These are phyloP conservation scores for Euplagia quadripunctaria DNA, from an alignment of 2,888 invertebrate genomes.

Conservation along the genomic window DNA sequence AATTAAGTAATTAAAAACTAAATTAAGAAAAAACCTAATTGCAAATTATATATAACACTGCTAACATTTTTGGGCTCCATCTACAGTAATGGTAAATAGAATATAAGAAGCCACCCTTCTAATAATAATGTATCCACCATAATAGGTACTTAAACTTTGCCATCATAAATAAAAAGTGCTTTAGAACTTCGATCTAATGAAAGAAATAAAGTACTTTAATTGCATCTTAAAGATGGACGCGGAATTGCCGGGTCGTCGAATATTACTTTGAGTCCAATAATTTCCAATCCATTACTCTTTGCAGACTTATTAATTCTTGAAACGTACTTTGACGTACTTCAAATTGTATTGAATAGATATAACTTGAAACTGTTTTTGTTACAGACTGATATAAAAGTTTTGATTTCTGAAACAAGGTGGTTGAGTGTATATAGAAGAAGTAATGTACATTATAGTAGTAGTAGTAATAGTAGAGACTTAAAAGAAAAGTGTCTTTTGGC, in stretches of 20 bases:
- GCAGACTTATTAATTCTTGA: slow-evolving; percentile 57
- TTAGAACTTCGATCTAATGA: slow-evolving; percentile 69
- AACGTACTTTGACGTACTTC: slow-evolving; percentile 43
- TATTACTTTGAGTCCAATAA: slow-evolving; percentile 53
- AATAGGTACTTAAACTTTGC: slow-evolving; percentile 55
- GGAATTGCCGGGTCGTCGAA: slow-evolving; percentile 44
- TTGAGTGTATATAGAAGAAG: not conserved
- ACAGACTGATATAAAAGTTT: slow-evolving; percentile 10
- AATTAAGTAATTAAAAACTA: not conserved
- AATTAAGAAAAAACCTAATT: not conserved
- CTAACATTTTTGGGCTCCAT: no score
- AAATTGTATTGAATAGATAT: slow-evolving; percentile 44
- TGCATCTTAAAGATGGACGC: slow-evolving; percentile 69
- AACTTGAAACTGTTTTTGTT: slow-evolving; percentile 29
- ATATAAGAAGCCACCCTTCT: slow-evolving; percentile 38
- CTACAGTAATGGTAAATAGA: slow-evolving; percentile 13
- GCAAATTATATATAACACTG: not conserved
- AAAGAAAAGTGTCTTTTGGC: not conserved
- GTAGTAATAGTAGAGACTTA: not conserved
- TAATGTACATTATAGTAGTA: not conserved
- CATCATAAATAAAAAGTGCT: slow-evolving; percentile 66
- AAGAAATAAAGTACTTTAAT: slow-evolving; percentile 74
- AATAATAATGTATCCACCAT: slow-evolving; percentile 51
- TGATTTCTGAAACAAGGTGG: slow-evolving; percentile 1
- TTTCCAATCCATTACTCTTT: slow-evolving; percentile 63